Percentiles rank a stretch among this genome's conserved stretches.
These are phyloP conservation scores for Polyergus mexicanus DNA, from an alignment of 1,140 invertebrate species.

Conservation along the genomic window DNA sequence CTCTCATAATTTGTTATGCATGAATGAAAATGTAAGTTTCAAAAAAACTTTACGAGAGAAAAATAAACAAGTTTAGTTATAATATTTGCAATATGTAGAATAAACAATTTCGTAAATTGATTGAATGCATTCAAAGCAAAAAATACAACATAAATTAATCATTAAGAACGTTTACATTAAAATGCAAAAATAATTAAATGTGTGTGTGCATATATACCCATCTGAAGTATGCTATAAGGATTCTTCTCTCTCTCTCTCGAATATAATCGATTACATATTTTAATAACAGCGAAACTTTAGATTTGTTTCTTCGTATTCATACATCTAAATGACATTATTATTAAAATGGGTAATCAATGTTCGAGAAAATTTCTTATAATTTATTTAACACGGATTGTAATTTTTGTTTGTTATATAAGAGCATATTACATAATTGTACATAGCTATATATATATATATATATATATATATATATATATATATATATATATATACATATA, in stretches of 20 bases:
- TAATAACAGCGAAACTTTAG: neutral
- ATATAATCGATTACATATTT: neutral
- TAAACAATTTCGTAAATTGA: neutral
- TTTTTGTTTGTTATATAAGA: neutral
- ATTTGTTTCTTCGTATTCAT: neutral
- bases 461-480: no score
- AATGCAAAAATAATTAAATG: no score
- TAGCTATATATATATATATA: neutral
- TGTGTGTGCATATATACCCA: no score
- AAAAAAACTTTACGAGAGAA: neutral
- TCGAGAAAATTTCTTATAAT: neutral
- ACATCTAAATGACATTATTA: neutral
- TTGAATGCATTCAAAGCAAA: no score
- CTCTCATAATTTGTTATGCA: neutral
- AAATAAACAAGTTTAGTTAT: neutral
- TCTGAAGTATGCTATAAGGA: no score
- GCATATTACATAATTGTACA: neutral
- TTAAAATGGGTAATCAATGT: neutral
- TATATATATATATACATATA: no score
- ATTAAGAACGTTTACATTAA: no score
- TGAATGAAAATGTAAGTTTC: neutral
- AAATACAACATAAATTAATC: no score
- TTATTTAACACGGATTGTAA: neutral
- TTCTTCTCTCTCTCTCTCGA: neutral
- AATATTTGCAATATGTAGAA: neutral